Evolutionary conservation across 2,113 vertebrate genomes (phyloP).

Genomic region (Erpornis zantholeuca): DNA sequence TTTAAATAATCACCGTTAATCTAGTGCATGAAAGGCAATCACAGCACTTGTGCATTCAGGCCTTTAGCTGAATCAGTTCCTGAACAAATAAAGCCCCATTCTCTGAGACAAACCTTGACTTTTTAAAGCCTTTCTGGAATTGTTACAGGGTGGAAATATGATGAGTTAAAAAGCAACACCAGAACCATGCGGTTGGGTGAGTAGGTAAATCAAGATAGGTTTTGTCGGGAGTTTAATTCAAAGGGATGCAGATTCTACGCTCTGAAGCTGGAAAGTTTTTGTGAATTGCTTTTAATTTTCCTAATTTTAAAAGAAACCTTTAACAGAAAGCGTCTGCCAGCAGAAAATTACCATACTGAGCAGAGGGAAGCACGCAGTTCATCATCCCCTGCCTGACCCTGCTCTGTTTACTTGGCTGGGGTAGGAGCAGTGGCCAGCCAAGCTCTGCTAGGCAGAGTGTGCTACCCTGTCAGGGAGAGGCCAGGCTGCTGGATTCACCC

Average conservation of each 20-base stretch:
- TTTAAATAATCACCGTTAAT: not conserved
- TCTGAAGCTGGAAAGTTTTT: not conserved
- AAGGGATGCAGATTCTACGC: not conserved
- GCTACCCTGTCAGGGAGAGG: slow-evolving; percentile 79
- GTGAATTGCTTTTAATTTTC: not conserved
- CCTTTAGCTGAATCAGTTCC: not conserved
- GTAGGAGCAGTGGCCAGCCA: slow-evolving; percentile 56
- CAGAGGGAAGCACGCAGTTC: not conserved
- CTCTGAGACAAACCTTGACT: not conserved
- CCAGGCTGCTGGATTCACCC: slow-evolving; percentile 72
- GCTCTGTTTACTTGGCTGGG: slow-evolving; percentile 61
- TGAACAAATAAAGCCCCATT: not conserved
- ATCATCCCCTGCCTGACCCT: slow-evolving; percentile 59
- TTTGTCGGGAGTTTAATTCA: not conserved
- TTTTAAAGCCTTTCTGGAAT: not conserved
- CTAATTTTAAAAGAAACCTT: not conserved
- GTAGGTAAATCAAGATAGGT: not conserved
- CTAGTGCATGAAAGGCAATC: not conserved
- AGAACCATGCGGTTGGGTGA: not conserved
- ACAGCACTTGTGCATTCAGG: not conserved
- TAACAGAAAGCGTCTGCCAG: not conserved
- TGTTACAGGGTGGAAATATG: not conserved
- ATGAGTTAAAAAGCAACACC: not conserved
- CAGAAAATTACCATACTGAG: slow-evolving; percentile 2
- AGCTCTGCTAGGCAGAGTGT: slow-evolving; percentile 76